Evolutionary conservation across 2,888 invertebrate genomes (phyloP).

Genomic region (Aethes cnicana): DNA sequence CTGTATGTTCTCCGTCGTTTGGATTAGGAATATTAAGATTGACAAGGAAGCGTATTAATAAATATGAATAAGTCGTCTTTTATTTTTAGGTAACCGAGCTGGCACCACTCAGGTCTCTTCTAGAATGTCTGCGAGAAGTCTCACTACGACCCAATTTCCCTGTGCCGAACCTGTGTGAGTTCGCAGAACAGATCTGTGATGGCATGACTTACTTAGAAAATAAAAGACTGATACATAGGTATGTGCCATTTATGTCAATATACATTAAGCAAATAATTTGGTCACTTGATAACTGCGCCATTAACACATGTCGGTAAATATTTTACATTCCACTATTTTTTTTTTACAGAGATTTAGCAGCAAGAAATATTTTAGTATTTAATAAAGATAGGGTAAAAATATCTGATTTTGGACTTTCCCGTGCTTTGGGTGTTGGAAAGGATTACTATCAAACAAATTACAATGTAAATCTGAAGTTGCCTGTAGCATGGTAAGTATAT

Average conservation of each 20-base stretch:
- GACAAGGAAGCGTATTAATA: too few relatives aligned
- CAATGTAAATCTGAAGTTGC: slow-evolving; percentile 97
- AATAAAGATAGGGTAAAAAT: slow-evolving; percentile 98
- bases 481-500: slow-evolving; percentile 95
- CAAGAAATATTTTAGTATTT: slow-evolving; percentile 98
- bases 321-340: background rate
- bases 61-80: background rate
- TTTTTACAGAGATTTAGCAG: slow-evolving; percentile 93
- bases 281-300: background rate
- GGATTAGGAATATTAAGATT: too few relatives aligned
- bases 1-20: too few relatives aligned
- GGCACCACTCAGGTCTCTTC: slow-evolving; percentile 95
- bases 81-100: slow-evolving; percentile 91
- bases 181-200: slow-evolving; percentile 97
- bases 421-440: slow-evolving; percentile 97
- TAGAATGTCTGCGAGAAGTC: slow-evolving; percentile 97
- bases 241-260: slow-evolving; percentile 31
- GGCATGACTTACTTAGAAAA: slow-evolving; percentile 99
- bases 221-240: slow-evolving; percentile 97
- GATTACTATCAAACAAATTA: slow-evolving; percentile 99
- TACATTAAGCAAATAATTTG: background rate
- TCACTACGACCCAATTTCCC: slow-evolving; percentile 95
- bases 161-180: slow-evolving; percentile 95
- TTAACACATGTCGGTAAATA: background rate
- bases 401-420: slow-evolving; percentile 97